phyloP scores from a whole-genome alignment of 2,888 invertebrate genomes.

The Drosophila percnosoma region DNA sequence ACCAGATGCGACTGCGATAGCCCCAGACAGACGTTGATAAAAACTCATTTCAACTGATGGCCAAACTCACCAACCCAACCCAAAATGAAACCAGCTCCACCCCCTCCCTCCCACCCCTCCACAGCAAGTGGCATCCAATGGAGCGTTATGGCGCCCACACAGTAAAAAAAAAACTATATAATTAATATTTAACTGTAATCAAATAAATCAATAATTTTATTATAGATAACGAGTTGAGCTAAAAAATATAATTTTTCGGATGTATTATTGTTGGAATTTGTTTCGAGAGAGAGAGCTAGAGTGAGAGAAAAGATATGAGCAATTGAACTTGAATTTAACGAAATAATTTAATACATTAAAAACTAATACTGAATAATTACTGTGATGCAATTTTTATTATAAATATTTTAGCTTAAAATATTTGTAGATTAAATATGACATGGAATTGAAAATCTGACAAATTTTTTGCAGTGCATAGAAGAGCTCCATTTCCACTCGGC shows the following conservation, averaged over 20 bases:
- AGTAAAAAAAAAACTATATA: background rate
- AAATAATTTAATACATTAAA: background rate
- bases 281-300: too few relatives aligned
- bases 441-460: background rate
- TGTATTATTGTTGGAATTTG: too few relatives aligned
- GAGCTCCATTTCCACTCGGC: constrained; percentile 3
- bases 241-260: too few relatives aligned
- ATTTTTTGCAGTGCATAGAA: background rate
- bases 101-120: constrained; percentile 3
- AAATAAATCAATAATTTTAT: background rate
- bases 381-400: background rate
- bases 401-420: background rate
- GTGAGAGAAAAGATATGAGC: background rate
- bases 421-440: background rate
- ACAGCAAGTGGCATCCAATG: constrained; percentile 60
- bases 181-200: background rate
- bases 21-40: constrained; percentile 75
- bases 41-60: constrained; percentile 77
- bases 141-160: constrained; percentile 51
- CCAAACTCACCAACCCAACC: constrained; percentile 25
- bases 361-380: background rate
- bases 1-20: constrained; percentile 59
- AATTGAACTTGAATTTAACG: background rate
- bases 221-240: background rate
- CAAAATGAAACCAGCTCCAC: constrained; percentile 3